Evolutionary conservation across 1,140 invertebrate genomes (phyloP).

Genomic region (Penaeus vannamei): DNA sequence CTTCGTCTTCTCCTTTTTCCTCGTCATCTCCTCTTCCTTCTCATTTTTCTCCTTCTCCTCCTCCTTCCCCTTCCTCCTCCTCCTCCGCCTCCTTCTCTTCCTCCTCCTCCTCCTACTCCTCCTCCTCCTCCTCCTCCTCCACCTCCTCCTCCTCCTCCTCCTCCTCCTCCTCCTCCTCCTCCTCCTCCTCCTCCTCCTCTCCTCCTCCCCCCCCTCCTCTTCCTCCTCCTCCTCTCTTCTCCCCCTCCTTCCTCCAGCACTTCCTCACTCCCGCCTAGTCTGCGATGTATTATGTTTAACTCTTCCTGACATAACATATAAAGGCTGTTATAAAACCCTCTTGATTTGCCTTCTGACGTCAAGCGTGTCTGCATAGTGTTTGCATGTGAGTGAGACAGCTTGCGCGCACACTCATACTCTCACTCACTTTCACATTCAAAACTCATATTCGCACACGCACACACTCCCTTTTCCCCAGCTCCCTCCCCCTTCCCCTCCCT

Average conservation of each 20-base stretch:
- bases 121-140: background rate
- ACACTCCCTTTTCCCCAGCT: background rate
- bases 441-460: background rate
- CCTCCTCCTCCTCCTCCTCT: background rate
- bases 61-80: no score
- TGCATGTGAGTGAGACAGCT: background rate
- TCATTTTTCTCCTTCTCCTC: background rate
- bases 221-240: background rate
- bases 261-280: background rate
- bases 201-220: background rate
- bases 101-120: background rate
- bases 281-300: no score
- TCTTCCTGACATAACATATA: no score
- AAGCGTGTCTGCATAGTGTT: background rate
- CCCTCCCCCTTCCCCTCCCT: no score
- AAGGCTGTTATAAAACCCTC: no score
- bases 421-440: background rate
- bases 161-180: background rate
- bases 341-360: conserved; percentile 19
- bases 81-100: background rate
- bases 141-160: background rate
- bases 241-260: background rate
- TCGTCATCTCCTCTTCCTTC: background rate
- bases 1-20: background rate
- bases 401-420: conserved; percentile 13